phyloP scores from a whole-genome alignment of 2,797 vertebrate genomes.

The Salarias fasciatus region DNA sequence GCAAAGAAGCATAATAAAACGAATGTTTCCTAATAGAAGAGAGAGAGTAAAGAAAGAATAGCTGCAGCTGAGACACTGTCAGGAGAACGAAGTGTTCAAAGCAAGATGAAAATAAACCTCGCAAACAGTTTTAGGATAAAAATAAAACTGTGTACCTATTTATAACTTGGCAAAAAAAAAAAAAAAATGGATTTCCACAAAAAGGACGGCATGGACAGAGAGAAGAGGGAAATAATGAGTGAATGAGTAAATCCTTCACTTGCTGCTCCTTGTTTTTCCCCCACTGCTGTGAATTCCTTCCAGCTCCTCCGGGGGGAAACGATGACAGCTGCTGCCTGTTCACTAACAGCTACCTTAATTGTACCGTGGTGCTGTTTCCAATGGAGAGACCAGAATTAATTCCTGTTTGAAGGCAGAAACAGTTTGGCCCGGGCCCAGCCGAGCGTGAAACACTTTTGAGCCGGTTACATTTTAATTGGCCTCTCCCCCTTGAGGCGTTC shows the following conservation, averaged over 20 bases:
- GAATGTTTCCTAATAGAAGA: neutral
- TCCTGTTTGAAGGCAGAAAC: conserved; percentile 61
- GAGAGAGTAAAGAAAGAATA: too few relatives aligned
- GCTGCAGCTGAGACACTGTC: too few relatives aligned
- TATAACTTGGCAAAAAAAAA: neutral
- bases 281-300: conserved; percentile 25
- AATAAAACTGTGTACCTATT: neutral
- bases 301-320: conserved; percentile 44
- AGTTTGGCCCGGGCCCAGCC: conserved; percentile 54
- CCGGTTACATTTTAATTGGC: conserved; percentile 78
- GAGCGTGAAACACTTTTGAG: conserved; percentile 66
- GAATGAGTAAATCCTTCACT: conserved; percentile 33
- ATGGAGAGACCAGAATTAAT: conserved; percentile 48
- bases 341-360: conserved; percentile 66
- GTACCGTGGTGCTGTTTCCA: conserved; percentile 59
- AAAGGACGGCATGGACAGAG: neutral
- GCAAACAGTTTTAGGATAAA: too few relatives aligned
- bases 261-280: conserved; percentile 60
- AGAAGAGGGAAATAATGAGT: conserved; percentile 10
- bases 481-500: conserved; percentile 40
- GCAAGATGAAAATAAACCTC: too few relatives aligned
- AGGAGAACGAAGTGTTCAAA: too few relatives aligned
- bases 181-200: neutral
- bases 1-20: too few relatives aligned
- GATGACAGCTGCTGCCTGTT: conserved; percentile 63